These are phyloP conservation scores for Ophioderma brevispina DNA, from an alignment of 35 echinoderm and acorn worm species.

Conservation along the genomic window DNA sequence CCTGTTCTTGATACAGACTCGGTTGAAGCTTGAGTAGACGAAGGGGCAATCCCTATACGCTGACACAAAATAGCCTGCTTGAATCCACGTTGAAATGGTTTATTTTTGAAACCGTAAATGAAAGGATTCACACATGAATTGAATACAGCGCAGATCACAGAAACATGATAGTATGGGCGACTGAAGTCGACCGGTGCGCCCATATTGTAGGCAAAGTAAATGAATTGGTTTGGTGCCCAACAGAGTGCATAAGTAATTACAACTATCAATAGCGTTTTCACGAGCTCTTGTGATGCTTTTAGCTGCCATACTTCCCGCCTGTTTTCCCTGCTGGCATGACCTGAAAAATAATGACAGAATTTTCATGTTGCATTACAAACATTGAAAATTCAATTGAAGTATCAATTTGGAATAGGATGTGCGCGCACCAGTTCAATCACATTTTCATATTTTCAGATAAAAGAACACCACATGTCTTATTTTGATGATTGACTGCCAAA, in stretches of 20 bases:
- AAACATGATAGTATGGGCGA: slow-evolving; percentile 67
- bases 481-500: too few species aligned
- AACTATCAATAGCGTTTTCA: slow-evolving; percentile 73
- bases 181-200: slow-evolving; percentile 58
- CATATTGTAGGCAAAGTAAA: slow-evolving; percentile 69
- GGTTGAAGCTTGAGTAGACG: too few species aligned
- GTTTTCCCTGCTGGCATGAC: not conserved
- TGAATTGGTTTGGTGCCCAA: slow-evolving; percentile 76
- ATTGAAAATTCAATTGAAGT: too few species aligned
- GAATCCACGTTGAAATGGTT: slow-evolving; percentile 62
- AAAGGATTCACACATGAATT: slow-evolving; percentile 87
- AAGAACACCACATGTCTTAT: too few species aligned
- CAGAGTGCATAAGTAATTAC: slow-evolving; percentile 81
- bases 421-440: too few species aligned
- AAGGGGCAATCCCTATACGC: too few species aligned
- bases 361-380: too few species aligned
- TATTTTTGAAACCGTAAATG: slow-evolving; percentile 86
- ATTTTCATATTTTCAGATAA: too few species aligned
- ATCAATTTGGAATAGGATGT: too few species aligned
- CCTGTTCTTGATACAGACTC: too few species aligned
- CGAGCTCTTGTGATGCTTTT: slow-evolving; percentile 65
- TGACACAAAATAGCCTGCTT: slow-evolving; percentile 28
- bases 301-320: slow-evolving; percentile 51
- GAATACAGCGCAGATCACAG: slow-evolving; percentile 59
- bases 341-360: too few species aligned